Evolutionary conservation across 2,113 vertebrate genomes (phyloP).

Genomic region (Vulpes vulpes): DNA sequence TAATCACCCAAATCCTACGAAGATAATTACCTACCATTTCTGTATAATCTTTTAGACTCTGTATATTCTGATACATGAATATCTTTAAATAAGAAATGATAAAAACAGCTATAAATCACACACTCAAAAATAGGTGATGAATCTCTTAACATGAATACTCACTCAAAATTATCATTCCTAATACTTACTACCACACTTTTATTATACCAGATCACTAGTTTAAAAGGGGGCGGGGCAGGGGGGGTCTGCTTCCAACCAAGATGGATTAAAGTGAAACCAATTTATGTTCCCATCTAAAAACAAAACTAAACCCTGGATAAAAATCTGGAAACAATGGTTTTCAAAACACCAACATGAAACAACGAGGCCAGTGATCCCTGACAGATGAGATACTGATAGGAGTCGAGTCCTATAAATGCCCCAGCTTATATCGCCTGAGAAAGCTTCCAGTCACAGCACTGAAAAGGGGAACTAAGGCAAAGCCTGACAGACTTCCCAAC

Average conservation of each 20-base stretch:
- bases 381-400: neutral
- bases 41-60: slow-evolving; percentile 4
- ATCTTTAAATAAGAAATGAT: slow-evolving; percentile 34
- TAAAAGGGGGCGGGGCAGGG: neutral
- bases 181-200: neutral
- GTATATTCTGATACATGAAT: neutral
- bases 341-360: neutral
- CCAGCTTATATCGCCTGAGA: neutral
- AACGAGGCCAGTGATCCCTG: neutral
- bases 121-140: slow-evolving; percentile 27
- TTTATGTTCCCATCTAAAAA: neutral
- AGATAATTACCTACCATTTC: neutral
- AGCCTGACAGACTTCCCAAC: neutral
- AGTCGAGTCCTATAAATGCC: neutral
- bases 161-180: slow-evolving; percentile 6
- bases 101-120: neutral
- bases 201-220: neutral
- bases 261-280: neutral
- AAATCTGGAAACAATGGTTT: neutral
- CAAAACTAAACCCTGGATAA: neutral
- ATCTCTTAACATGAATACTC: neutral
- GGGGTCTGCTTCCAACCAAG: neutral
- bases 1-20: neutral
- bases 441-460: neutral
- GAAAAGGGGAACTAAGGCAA: neutral